These are phyloP conservation scores for Aegithalos caudatus DNA, from an alignment of 2,113 vertebrate species.

Conservation along the genomic window DNA sequence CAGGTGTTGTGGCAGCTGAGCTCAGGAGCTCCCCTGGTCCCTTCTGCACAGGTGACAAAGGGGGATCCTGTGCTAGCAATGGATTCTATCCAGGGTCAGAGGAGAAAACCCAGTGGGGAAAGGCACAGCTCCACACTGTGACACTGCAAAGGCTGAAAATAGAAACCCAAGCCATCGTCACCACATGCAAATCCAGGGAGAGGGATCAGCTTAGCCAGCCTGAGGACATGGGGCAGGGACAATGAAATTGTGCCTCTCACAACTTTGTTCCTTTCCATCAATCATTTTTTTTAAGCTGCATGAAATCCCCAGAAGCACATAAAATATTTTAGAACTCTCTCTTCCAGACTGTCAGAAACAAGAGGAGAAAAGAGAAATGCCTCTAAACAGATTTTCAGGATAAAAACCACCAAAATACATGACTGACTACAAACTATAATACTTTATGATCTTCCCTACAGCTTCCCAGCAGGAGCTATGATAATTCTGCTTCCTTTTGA, in stretches of 20 bases:
- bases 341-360: background rate
- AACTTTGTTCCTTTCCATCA: background rate
- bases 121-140: background rate
- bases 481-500: background rate
- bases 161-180: background rate
- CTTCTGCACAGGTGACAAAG: background rate
- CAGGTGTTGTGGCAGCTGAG: background rate
- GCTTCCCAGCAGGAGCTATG: background rate
- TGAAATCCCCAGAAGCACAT: background rate
- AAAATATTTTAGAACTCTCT: background rate
- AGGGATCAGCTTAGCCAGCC: background rate
- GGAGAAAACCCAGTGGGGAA: background rate
- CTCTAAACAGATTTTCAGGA: background rate
- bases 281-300: background rate
- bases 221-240: background rate
- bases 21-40: background rate
- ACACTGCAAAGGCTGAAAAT: background rate
- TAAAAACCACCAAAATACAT: background rate
- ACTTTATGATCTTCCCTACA: background rate
- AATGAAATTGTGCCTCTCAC: background rate
- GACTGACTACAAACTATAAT: background rate
- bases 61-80: fast-evolving
- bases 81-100: background rate
- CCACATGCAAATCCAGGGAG: background rate
- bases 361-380: background rate